Percentiles rank a stretch among this genome's conserved stretches.
Conservation (phyloP, 1,140 invertebrate species). For the Brachionus koreanus region DNA sequence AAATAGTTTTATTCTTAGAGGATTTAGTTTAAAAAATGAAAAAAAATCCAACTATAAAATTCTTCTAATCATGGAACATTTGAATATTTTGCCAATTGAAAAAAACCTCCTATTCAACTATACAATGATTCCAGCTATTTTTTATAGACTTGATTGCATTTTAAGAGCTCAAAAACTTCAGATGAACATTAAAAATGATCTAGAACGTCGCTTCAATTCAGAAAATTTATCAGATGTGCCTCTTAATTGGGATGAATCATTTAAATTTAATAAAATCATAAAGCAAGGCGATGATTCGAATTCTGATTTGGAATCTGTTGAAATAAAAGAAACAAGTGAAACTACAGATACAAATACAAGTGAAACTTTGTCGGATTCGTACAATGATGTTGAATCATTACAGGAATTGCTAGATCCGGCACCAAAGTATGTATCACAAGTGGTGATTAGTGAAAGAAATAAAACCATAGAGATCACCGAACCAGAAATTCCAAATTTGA, state of each 20-base stretch:
- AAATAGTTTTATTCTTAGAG: background rate
- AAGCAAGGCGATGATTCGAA: background rate
- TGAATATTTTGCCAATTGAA: background rate
- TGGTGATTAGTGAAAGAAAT: background rate
- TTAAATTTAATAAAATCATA: constrained; percentile 19
- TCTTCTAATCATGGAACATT: constrained; percentile 11
- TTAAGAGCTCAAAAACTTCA: constrained; percentile 2
- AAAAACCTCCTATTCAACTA: background rate
- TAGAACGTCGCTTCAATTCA: background rate
- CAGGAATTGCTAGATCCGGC: background rate
- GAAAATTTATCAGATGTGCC: background rate
- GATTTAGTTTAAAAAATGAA: background rate
- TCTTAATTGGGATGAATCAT: background rate
- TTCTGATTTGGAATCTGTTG: too few relatives aligned
- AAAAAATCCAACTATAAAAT: constrained; percentile 12
- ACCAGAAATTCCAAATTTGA: background rate
- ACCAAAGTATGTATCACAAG: background rate
- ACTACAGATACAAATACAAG: background rate
- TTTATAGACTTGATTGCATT: constrained; percentile 19
- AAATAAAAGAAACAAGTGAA: too few relatives aligned
- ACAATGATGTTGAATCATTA: background rate
- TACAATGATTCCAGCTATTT: constrained; percentile 16
- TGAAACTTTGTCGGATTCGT: background rate
- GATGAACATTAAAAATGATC: background rate
- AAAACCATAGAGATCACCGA: background rate